Base-by-base conservation (phyloP, 2,113 vertebrate species). In the Phyllostomus discolor region DNA sequence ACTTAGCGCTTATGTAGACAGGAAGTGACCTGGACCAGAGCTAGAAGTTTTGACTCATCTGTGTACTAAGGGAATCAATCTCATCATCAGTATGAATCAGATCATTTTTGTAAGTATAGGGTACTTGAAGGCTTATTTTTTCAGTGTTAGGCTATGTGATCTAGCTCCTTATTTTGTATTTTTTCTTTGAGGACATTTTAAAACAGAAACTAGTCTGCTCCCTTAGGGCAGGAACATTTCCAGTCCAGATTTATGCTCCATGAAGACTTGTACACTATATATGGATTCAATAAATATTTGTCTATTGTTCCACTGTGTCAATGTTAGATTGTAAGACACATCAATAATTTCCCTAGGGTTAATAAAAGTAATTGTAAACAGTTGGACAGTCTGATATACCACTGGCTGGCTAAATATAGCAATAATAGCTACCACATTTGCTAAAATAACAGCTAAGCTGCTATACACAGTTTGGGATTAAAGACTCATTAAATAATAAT, bases 331-430 rank as follows among this genome's bases (percentile, higher is more conserved):
- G 64, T 90, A 70, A 96, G 88, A 97, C 80, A 93, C 86, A 81
- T 94, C 89, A 94, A 91, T 96, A 95, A 97, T 97, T 97, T 98
- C 96, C 93, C 94, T 81, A 91, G 89, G 80, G 96, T 93, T 97
- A 96, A 95, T 97, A 95, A 91, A 95, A 96, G 78, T 97, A 97
- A 97, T 97, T 97, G 69, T 96, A 91, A 97, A 96, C 97, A 96
- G 85, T 96, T 96, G 96, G 87, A 62, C 69, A 94, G 88, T 89
- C 93, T 91, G 93, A 93, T 95, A 59, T 91, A 93, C 86, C 86
- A 91, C 95, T 96, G 91, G 59, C 89, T 95, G 79, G 87, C 94
- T 96, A 97, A 97, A 96, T 94, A 96, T 94, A 96, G 95, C 93
- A 95, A 90, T 96, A 97, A 98, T 96, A 96, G 64, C 83, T 97